Conservation (phyloP, 2,888 invertebrate genomes). For the Blastobasis adustella region DNA sequence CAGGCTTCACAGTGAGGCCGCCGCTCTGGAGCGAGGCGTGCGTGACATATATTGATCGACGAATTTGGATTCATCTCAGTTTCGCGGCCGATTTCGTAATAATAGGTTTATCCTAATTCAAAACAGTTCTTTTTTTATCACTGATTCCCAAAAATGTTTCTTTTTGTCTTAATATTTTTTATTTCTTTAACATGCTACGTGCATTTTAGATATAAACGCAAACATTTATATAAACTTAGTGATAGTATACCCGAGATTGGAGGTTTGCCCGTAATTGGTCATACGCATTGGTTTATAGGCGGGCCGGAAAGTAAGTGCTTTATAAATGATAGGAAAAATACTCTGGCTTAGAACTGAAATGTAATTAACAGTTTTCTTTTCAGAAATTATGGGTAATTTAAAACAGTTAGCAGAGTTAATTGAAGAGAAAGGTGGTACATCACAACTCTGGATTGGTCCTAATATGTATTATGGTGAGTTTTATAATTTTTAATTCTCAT, state of each 20-base stretch:
- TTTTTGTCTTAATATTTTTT: slow-evolving; percentile 11
- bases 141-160: no score
- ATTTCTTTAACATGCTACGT: slow-evolving; percentile 34
- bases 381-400: slow-evolving; percentile 44
- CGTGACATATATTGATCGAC: no score
- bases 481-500: neutral
- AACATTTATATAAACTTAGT: slow-evolving; percentile 38
- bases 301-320: slow-evolving; percentile 49
- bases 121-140: no score
- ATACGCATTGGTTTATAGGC: slow-evolving; percentile 54
- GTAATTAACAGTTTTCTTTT: slow-evolving; percentile 16
- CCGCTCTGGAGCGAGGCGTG: no score
- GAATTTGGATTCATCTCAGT: no score
- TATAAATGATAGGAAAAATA: neutral
- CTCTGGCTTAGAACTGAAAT: neutral
- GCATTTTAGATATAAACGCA: slow-evolving; percentile 37
- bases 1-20: no score
- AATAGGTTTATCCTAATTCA: no score
- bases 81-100: no score
- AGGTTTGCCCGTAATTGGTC: slow-evolving; percentile 43
- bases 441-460: slow-evolving; percentile 49
- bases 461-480: slow-evolving; percentile 43
- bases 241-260: slow-evolving; percentile 34
- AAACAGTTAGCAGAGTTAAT: slow-evolving; percentile 21
- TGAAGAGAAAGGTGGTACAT: slow-evolving; percentile 27